Evolutionary conservation across 2,888 invertebrate species (phyloP).

Genomic region (Troides aeacus): DNA sequence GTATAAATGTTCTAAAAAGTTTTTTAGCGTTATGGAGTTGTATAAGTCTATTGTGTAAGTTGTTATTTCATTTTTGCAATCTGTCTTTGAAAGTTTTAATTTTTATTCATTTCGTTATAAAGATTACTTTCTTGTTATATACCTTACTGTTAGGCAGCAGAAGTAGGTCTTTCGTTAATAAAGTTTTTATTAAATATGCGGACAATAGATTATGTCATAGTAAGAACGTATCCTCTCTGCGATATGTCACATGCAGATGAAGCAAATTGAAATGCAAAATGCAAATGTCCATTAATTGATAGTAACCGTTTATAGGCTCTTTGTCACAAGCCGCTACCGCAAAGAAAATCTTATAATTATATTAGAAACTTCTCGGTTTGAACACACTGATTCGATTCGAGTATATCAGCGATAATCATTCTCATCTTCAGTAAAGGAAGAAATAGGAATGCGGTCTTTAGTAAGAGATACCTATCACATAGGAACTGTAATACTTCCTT

Average conservation of each 20-base stretch:
- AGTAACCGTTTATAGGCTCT: constrained; percentile 10
- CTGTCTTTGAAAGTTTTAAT: too few species aligned
- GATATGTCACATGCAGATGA: constrained; percentile 17
- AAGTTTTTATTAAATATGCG: background rate
- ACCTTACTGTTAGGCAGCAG: background rate
- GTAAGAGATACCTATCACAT: too few species aligned
- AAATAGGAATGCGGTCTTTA: too few species aligned
- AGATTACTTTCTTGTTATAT: background rate
- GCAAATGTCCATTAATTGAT: constrained; percentile 20
- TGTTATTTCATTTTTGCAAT: too few species aligned
- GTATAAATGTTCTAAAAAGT: too few species aligned
- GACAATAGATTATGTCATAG: constrained; percentile 8
- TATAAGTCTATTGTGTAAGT: too few species aligned
- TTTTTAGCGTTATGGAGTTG: too few species aligned
- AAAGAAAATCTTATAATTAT: background rate
- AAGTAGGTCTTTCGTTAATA: background rate
- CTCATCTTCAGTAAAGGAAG: too few species aligned
- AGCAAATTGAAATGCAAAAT: constrained; percentile 16
- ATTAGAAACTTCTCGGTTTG: background rate
- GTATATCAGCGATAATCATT: too few species aligned
- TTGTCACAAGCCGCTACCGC: background rate
- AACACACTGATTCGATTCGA: background rate
- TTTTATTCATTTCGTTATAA: too few species aligned
- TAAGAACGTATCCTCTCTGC: constrained; percentile 3
- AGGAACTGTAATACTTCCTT: too few species aligned